A percentile compares a stretch with the other conserved stretches of the same genome.
Evolutionary conservation across 2,113 vertebrate species (phyloP).

Genomic region (Cephalopterus ornatus): DNA sequence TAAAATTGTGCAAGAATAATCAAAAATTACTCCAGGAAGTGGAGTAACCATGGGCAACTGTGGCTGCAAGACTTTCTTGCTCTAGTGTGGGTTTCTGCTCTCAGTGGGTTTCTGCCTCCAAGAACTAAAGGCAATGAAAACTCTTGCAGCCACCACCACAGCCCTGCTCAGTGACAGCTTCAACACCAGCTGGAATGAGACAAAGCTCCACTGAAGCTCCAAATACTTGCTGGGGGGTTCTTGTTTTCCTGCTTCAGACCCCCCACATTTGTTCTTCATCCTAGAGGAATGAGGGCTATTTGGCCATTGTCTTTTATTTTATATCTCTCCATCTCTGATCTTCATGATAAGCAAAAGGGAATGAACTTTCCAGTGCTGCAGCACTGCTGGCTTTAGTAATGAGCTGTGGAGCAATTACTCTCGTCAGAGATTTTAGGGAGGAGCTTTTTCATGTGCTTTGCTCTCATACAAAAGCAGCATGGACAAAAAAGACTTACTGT

Average conservation of each 20-base stretch:
- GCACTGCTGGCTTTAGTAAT: background rate
- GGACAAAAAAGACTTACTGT: background rate
- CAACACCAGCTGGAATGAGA: background rate
- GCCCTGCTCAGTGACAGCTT: background rate
- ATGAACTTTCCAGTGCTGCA: background rate
- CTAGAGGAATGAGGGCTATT: background rate
- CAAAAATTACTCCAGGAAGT: background rate
- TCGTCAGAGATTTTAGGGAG: background rate
- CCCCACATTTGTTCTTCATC: background rate
- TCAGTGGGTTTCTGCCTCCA: background rate
- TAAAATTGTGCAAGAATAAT: background rate
- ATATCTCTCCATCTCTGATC: background rate
- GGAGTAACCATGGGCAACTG: background rate
- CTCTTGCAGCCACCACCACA: accelerated
- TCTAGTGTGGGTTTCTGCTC: background rate
- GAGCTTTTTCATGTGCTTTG: background rate
- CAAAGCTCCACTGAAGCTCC: background rate
- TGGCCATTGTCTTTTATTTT: background rate
- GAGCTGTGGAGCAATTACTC: background rate
- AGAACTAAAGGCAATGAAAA: background rate
- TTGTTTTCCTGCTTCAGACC: background rate
- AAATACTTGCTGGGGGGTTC: background rate
- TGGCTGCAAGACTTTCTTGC: background rate
- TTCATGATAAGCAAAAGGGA: background rate
- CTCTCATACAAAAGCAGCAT: background rate